Evolutionary conservation across 37 sponge, comb jelly and placozoan genomes (phyloP).

Genomic region (Tethya wilhelma): DNA sequence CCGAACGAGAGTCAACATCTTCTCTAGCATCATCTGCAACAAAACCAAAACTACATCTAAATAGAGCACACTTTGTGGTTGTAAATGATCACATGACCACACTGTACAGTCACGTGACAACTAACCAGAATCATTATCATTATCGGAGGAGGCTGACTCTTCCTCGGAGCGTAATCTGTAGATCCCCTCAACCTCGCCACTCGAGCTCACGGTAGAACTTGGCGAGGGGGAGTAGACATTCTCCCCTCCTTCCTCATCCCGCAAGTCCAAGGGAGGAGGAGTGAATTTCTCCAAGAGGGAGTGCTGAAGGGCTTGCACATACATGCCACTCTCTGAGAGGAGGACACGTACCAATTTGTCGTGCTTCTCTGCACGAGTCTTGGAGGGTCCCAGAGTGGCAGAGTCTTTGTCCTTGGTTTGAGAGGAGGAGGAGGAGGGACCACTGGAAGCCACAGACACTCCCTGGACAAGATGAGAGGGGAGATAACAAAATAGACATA

Average conservation of each 20-base stretch:
- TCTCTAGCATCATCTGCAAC: slow-evolving; percentile 21
- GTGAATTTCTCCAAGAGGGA: slow-evolving; percentile 58
- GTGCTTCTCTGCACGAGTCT: slow-evolving; percentile 2
- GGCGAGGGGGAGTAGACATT: slow-evolving; percentile 26
- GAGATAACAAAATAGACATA: no score
- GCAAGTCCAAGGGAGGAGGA: neutral
- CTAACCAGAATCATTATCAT: slow-evolving; percentile 10
- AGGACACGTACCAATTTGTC: neutral
- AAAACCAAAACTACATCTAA: neutral
- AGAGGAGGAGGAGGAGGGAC: neutral
- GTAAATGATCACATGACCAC: neutral
- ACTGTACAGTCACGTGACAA: slow-evolving; percentile 3
- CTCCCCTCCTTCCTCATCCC: slow-evolving; percentile 18
- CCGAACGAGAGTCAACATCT: neutral
- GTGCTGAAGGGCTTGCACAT: slow-evolving; percentile 12
- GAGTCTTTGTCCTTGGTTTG: neutral
- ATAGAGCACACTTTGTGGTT: no score
- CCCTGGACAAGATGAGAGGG: neutral
- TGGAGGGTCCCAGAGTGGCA: slow-evolving; percentile 23
- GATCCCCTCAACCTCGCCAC: slow-evolving; percentile 56
- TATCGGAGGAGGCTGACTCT: neutral
- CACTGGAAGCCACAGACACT: slow-evolving; percentile 1
- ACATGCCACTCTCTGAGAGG: neutral
- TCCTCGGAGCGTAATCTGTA: slow-evolving; percentile 44
- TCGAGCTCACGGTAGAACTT: slow-evolving; percentile 59